Evolutionary conservation across 1,140 invertebrate species (phyloP), one percentile per base, ranked within the genome.

Genomic region (Hyphantria cunea): DNA sequence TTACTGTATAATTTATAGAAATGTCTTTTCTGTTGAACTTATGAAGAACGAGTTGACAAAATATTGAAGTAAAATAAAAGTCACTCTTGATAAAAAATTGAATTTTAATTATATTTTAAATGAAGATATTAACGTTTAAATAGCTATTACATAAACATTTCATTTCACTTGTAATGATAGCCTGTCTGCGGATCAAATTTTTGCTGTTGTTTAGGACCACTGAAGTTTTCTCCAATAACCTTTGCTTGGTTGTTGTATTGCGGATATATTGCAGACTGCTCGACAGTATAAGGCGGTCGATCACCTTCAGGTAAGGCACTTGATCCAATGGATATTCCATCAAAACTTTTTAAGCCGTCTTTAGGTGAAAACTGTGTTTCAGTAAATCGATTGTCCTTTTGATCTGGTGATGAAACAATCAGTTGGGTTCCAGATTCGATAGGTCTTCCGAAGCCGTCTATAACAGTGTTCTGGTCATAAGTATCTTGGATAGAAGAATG

Each of bases 201-300:
- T 62, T 81, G 82, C 1, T 60, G 51, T 64, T 79, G 80, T 68
- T 78, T 80, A 0, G 84, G 81, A 37, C 84, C 81, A 61, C 60
- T 77, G 25, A 87, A 87, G 17, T 84, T 76, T 78, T 87, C 81
- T 0, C 78, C 79, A 17, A 71, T 70, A 0, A 70, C 12, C 37
- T 53, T 74, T 47, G 55, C 64, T 58, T 42, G 47, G 6, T 41
- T 56, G 33, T 45, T 61, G 11, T 39, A 11, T 25, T 25, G 49
- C 33, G 59, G 41, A 31, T 48, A 56, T 10, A 3, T 25, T 15
- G 12, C 48, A 25, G 14, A 11, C 11, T 51, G 51, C 1, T 47
- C 42, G 34, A 13, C 47, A 25, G 12, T 13, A 15, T 13, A n/a
- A 45, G 14, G 10, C 11, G 7, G 34, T 0, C 34, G 34, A 7